A percentile compares a stretch with the other conserved stretches of the same genome.
These are phyloP conservation scores for Frankliniella intonsa DNA, from an alignment of 2,888 invertebrate genomes.

Conservation along the genomic window DNA sequence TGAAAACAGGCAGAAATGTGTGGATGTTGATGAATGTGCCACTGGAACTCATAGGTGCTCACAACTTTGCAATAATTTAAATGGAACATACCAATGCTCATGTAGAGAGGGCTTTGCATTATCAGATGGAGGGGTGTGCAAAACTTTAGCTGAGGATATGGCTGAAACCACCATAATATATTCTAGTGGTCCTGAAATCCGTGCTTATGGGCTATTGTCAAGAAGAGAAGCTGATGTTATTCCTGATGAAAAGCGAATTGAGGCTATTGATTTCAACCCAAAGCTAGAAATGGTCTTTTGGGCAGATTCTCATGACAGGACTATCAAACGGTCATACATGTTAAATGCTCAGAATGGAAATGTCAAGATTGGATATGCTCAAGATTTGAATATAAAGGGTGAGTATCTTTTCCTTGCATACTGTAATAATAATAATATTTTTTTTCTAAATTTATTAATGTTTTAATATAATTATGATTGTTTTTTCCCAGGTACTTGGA, in stretches of 20 bases:
- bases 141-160: slow-evolving; percentile 20
- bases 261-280: slow-evolving; percentile 87
- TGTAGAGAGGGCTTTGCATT: slow-evolving; percentile 78
- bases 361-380: slow-evolving; percentile 76
- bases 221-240: slow-evolving; percentile 70
- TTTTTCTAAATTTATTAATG: not conserved
- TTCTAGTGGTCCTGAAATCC: slow-evolving; percentile 63
- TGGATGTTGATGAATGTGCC: slow-evolving; percentile 86
- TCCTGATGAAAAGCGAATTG: slow-evolving; percentile 79
- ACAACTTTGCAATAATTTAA: slow-evolving; percentile 86
- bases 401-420: slow-evolving; percentile 35
- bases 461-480: slow-evolving; percentile 24
- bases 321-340: slow-evolving; percentile 88
- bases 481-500: slow-evolving; percentile 57
- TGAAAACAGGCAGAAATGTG: slow-evolving; percentile 75
- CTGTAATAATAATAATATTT: not conserved
- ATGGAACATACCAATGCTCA: slow-evolving; percentile 82
- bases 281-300: slow-evolving; percentile 83
- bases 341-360: slow-evolving; percentile 70
- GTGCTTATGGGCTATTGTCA: slow-evolving; percentile 60
- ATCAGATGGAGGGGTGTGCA: slow-evolving; percentile 77
- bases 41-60: slow-evolving; percentile 83
- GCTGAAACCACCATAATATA: slow-evolving; percentile 37
- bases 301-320: slow-evolving; percentile 88
- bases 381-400: slow-evolving; percentile 75